A percentile compares a stretch with the other conserved stretches of the same genome.
Conservation (phyloP, 1,140 invertebrate species). For the Ceratosolen solmsi region DNA sequence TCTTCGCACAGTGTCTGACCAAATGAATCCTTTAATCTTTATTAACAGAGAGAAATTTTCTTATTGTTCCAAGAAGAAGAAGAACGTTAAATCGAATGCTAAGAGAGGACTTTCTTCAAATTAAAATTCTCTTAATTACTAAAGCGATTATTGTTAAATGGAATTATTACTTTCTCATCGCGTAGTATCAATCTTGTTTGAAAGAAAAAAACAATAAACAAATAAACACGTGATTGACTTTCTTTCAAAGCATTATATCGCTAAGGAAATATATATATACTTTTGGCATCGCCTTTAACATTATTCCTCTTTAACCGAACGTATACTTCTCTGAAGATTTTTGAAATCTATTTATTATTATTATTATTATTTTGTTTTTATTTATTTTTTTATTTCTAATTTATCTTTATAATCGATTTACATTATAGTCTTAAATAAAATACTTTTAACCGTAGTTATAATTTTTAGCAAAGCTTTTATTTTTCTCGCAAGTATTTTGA, state of each 20-base stretch:
- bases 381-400: not conserved
- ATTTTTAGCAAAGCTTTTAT: slow-evolving; percentile 18
- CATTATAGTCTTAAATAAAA: slow-evolving; percentile 7
- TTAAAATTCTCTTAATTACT: not conserved
- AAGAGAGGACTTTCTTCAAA: not conserved
- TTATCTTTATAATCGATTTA: slow-evolving; percentile 13
- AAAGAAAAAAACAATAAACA: not conserved
- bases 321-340: not conserved
- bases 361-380: not conserved
- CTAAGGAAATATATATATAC: not conserved
- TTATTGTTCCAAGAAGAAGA: not conserved
- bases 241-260: not conserved
- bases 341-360: too few species aligned
- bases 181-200: not conserved
- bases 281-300: not conserved
- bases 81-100: not conserved
- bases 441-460: slow-evolving; percentile 18
- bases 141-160: not conserved
- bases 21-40: slow-evolving; percentile 15
- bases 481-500: slow-evolving; percentile 13
- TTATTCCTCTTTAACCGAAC: not conserved
- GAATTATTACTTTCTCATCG: not conserved
- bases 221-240: not conserved
- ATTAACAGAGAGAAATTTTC: not conserved
- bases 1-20: slow-evolving; percentile 33